Base-by-base conservation (phyloP, 1,140 invertebrate genomes). In the Stenopsyche tienmushanensis region DNA sequence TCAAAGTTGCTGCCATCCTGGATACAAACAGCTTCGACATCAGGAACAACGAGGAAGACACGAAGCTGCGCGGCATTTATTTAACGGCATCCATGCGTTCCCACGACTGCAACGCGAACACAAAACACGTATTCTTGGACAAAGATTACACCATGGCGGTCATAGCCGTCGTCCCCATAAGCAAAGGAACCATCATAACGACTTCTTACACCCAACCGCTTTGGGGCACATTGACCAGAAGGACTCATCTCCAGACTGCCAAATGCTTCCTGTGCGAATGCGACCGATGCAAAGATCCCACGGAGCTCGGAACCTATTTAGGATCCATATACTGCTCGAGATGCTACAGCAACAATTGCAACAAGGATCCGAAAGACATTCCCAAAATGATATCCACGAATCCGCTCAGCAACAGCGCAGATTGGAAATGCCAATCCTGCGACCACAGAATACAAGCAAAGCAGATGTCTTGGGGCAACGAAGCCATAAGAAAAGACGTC, bases 1-100 rank as follows among this genome's bases (percentile, higher is more conserved):
- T 89, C 10, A 83, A 83, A 71, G 78, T 87, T 3, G 85, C 86
- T 29, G 86, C 83, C 1, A 85, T 88, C 60, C 79, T 88, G 60
- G 86, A 88, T 66, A 87, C 86, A 1, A 90, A 90, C 70, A 77
- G 85, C 13, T 88, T 84, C 67, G 85, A 87, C 69, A 76, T 87
- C 1, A 75, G 82, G 50, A 80, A 80, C 29, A 72, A 73, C 10
- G 71, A 78, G 57, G 75, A 77, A 8, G 64, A 74, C 1, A 77
- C 76, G 15, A 82, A 80, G 62, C 73, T 84, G 21, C 75, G 84
- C 29, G 86, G 81, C n/a, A 73, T 90, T 23, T 89, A 85, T 71
- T 77, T 84, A 0, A 82, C 77, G 10, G 83, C 83, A 0, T 83
- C 83, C 20, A 83, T 88, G 78, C 78, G 87, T 66, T 82, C 84